phyloP scores from a whole-genome alignment of 2,113 vertebrate genomes.

The Brachyistius frenatus region DNA sequence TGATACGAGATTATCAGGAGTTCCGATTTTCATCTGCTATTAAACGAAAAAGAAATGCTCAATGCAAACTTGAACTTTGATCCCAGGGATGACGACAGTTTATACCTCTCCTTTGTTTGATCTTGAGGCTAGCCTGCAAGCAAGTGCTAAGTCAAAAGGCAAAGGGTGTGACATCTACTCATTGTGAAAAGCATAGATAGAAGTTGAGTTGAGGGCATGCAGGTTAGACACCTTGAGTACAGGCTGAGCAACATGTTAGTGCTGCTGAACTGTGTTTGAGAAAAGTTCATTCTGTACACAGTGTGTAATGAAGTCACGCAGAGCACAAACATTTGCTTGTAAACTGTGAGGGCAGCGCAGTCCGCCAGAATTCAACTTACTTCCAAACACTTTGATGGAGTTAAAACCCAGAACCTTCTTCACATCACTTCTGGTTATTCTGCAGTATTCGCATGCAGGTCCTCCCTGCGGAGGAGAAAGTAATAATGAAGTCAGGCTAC shows the following conservation, averaged over 20 bases:
- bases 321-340: neutral
- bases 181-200: too few species aligned
- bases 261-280: too few species aligned
- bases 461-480: conserved; percentile 63
- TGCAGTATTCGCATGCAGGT: conserved; percentile 82
- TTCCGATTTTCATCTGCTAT: too few species aligned
- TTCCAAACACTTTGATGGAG: conserved; percentile 64
- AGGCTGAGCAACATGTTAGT: too few species aligned
- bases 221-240: too few species aligned
- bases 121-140: neutral
- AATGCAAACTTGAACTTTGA: too few species aligned
- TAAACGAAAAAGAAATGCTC: neutral
- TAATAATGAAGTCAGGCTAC: neutral
- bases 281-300: too few species aligned
- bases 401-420: conserved; percentile 60
- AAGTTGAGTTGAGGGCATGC: too few species aligned
- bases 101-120: neutral
- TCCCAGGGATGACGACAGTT: neutral
- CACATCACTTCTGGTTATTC: conserved; percentile 75
- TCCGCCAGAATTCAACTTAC: conserved; percentile 62
- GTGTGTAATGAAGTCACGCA: neutral
- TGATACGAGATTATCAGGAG: neutral
- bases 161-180: too few species aligned
- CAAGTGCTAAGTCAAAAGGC: too few species aligned
- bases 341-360: too few species aligned